A percentile compares a stretch with the other conserved stretches of the same genome.
Conservation (phyloP, 2,113 vertebrate genomes). For the Crotalus horridus region DNA sequence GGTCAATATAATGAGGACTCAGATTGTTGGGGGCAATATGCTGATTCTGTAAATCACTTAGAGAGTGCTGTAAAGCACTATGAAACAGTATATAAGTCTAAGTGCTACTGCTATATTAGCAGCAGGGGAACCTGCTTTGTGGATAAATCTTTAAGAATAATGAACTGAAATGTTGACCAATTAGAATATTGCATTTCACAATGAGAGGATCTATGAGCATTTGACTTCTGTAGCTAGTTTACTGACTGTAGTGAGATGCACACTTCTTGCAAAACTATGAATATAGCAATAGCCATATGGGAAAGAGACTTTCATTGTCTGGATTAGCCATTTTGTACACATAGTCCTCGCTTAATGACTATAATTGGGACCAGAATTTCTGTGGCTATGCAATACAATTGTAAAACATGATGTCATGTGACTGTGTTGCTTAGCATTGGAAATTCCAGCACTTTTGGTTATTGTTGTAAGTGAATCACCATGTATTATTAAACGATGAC, state of each 20-base stretch:
- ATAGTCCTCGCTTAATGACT: not conserved
- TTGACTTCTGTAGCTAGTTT: not conserved
- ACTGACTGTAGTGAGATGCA: not conserved
- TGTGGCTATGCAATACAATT: not conserved
- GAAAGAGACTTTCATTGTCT: constrained; percentile 2
- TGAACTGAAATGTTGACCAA: not conserved
- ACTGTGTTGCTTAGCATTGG: not conserved
- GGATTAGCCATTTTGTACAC: not conserved
- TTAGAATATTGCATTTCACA: not conserved
- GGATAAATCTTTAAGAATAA: not conserved
- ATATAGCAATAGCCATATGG: not conserved
- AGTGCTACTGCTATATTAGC: not conserved
- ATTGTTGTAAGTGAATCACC: not conserved
- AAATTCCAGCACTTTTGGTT: not conserved
- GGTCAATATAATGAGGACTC: not conserved
- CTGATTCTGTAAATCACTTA: not conserved
- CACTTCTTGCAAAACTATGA: too few species aligned
- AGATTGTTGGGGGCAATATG: not conserved
- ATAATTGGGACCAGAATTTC: not conserved
- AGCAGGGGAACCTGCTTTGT: not conserved
- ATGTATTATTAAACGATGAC: not conserved
- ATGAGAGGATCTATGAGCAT: not conserved
- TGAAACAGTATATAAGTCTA: not conserved
- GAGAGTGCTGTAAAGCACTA: not conserved
- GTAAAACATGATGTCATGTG: not conserved